A percentile compares a stretch with the other conserved stretches of the same genome.
Conservation (phyloP, 64 coral and sea anemone species). For the Dendrophyllia cribrosa region DNA sequence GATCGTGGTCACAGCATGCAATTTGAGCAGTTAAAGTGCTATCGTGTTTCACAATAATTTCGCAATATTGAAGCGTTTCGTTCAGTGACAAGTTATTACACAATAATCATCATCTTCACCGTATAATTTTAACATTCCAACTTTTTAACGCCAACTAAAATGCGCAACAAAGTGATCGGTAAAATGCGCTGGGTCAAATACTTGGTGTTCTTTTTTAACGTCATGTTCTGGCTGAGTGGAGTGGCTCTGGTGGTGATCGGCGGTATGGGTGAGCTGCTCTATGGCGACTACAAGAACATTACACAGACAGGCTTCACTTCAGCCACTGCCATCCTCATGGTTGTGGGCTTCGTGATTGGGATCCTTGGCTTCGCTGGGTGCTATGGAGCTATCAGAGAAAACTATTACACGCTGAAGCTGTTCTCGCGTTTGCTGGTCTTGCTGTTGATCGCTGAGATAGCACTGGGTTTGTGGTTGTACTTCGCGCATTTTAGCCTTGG, state of each 20-base stretch:
- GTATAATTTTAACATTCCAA: background rate
- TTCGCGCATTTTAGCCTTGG: conserved; percentile 65
- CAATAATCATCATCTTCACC: background rate
- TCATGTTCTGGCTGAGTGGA: conserved; percentile 65
- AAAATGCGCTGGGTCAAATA: conserved; percentile 77
- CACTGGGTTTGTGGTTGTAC: conserved; percentile 71
- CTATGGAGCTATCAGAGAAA: conserved; percentile 75
- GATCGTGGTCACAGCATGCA: too few relatives aligned
- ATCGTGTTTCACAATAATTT: background rate
- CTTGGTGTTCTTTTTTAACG: conserved; percentile 76
- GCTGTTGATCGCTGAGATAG: conserved; percentile 69
- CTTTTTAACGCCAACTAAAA: conserved; percentile 7
- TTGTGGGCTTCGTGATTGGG: conserved; percentile 58
- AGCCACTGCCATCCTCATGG: conserved; percentile 66
- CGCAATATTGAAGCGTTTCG: background rate
- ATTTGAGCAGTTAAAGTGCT: background rate
- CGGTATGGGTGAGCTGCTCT: conserved; percentile 63
- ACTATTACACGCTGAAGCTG: conserved; percentile 51
- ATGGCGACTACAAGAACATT: conserved; percentile 75
- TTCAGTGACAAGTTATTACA: background rate
- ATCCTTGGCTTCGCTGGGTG: conserved; percentile 72
- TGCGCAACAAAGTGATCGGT: conserved; percentile 48
- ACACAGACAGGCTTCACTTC: conserved; percentile 70
- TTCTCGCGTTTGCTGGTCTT: conserved; percentile 65
- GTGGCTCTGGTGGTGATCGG: conserved; percentile 69